phyloP scores from a whole-genome alignment of 2,888 invertebrate species.

The Noctua pronuba region DNA sequence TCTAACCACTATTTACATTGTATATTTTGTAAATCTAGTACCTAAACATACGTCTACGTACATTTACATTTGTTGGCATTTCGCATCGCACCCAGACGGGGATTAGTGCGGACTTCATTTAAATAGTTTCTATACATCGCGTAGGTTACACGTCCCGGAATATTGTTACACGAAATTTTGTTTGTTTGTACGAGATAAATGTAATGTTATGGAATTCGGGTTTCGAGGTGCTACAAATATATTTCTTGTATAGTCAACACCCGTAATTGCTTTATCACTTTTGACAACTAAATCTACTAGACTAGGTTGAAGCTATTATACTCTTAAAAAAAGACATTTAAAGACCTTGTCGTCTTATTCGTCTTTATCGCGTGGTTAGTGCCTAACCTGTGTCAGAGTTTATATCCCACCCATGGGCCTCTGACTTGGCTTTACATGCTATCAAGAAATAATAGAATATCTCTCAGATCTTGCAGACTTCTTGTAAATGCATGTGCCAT shows the following conservation, averaged over 20 bases:
- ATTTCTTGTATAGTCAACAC: not conserved
- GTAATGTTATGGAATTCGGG: conserved; percentile 12
- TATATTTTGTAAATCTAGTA: conserved; percentile 27
- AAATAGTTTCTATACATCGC: conserved; percentile 66
- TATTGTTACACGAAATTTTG: conserved; percentile 65
- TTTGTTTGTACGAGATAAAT: conserved; percentile 43
- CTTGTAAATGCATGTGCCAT: not conserved
- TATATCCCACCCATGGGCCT: no score
- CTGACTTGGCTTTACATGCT: no score
- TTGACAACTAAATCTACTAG: not conserved
- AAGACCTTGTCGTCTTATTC: not conserved
- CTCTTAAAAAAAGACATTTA: not conserved
- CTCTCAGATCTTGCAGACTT: no score
- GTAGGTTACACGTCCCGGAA: conserved; percentile 53
- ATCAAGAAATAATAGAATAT: no score
- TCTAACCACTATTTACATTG: conserved; percentile 13
- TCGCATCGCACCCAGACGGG: conserved; percentile 51
- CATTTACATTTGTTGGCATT: conserved; percentile 44
- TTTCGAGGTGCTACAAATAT: conserved; percentile 12
- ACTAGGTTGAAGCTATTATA: not conserved
- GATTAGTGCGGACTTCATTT: conserved; percentile 70
- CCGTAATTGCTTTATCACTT: not conserved
- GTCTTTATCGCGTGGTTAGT: no score
- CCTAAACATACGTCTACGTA: not conserved
- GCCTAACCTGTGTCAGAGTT: no score